A percentile compares a stretch with the other conserved stretches of the same genome.
phyloP scores from a whole-genome alignment of 2,113 vertebrate genomes.

The human region GRCh38 chr4:99677001-99677500 shows the following conservation, averaged over 20 bases:
- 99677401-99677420: background rate
- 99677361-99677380: background rate
- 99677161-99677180: background rate
- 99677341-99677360: background rate
- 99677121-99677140: background rate
- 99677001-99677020: background rate
- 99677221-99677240: background rate
- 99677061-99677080: background rate
- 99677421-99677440: background rate
- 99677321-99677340: background rate
- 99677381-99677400: background rate
- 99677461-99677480: background rate
- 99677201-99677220: background rate
- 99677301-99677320: background rate
- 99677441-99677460: background rate
- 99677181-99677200: background rate
- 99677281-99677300: background rate
- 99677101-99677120: background rate
- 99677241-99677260: background rate
- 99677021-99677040: background rate
- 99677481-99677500: background rate
- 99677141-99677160: background rate
- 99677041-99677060: background rate
- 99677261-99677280: background rate
- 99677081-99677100: background rate